Percentiles rank a stretch among this genome's conserved stretches.
These are phyloP conservation scores for Tenthredo notha DNA, from an alignment of 2,888 invertebrate genomes.

Conservation along the genomic window DNA sequence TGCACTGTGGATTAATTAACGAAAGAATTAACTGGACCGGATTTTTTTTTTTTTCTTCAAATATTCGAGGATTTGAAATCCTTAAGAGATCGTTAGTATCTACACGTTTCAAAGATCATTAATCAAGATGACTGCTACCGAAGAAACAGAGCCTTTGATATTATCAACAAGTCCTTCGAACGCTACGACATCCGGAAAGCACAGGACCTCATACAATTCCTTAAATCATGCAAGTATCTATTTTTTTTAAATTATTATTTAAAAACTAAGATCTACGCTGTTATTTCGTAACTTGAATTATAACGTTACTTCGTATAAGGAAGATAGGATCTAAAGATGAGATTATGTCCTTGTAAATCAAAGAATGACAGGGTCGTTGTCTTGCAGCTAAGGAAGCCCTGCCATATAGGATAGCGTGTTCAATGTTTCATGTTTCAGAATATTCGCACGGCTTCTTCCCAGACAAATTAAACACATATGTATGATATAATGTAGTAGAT, in stretches of 20 bases:
- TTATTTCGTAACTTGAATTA: background rate
- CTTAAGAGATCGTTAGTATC: background rate
- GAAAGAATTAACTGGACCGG: background rate
- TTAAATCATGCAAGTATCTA: conserved; percentile 66
- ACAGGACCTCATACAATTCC: conserved; percentile 66
- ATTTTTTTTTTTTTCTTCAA: too few species aligned
- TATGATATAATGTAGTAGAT: too few species aligned
- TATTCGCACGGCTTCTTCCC: conserved; percentile 41
- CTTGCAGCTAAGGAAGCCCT: conserved; percentile 16
- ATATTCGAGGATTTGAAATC: background rate
- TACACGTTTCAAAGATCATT: background rate
- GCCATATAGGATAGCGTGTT: conserved; percentile 22
- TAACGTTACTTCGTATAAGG: background rate
- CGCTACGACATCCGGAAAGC: conserved; percentile 58
- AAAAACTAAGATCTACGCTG: background rate
- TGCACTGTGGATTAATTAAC: background rate
- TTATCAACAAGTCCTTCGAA: conserved; percentile 58
- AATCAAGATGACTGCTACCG: conserved; percentile 67
- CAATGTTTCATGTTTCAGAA: conserved; percentile 47
- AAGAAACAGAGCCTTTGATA: conserved; percentile 70
- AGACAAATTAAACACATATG: background rate
- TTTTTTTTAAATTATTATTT: background rate
- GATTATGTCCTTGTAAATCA: background rate
- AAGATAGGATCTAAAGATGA: background rate
- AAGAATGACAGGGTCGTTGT: conserved; percentile 27